These are phyloP conservation scores for Drosophila seguyi DNA, from an alignment of 1,140 invertebrate genomes.

Conservation along the genomic window DNA sequence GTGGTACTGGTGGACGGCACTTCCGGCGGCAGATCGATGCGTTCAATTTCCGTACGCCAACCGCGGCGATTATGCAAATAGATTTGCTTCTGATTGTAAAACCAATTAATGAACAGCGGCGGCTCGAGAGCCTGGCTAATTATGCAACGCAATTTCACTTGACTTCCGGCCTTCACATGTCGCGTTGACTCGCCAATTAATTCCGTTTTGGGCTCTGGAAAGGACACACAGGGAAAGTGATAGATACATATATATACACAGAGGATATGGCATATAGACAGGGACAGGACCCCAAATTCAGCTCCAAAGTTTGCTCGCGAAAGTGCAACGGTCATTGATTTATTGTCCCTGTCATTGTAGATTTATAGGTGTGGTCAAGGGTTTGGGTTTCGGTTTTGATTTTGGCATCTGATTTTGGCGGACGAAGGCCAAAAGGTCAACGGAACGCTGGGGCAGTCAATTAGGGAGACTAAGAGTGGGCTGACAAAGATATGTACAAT, in stretches of 20 bases:
- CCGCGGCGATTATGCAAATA: constrained; percentile 84
- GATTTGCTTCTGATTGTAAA: constrained; percentile 86
- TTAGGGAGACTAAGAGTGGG: not conserved
- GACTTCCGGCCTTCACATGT: constrained; percentile 88
- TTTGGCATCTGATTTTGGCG: constrained; percentile 22
- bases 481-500: not conserved
- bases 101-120: constrained; percentile 88
- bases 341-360: constrained; percentile 59
- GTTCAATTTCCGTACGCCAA: constrained; percentile 85
- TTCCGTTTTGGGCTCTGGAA: constrained; percentile 87
- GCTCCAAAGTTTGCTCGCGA: constrained; percentile 40
- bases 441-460: constrained; percentile 2
- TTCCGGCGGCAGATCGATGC: constrained; percentile 79
- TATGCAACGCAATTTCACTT: constrained; percentile 87
- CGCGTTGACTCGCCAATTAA: constrained; percentile 87
- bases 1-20: constrained; percentile 63
- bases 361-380: constrained; percentile 61
- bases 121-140: constrained; percentile 88
- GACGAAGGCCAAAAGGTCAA: constrained; percentile 37
- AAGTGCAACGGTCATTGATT: constrained; percentile 66
- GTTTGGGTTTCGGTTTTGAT: constrained; percentile 22
- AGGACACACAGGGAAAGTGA: constrained; percentile 26
- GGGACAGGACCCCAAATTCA: constrained; percentile 11
- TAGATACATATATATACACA: constrained; percentile 13
- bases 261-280: constrained; percentile 1